Conservation (phyloP, 2,888 invertebrate species). For the Acrobasis suavella region DNA sequence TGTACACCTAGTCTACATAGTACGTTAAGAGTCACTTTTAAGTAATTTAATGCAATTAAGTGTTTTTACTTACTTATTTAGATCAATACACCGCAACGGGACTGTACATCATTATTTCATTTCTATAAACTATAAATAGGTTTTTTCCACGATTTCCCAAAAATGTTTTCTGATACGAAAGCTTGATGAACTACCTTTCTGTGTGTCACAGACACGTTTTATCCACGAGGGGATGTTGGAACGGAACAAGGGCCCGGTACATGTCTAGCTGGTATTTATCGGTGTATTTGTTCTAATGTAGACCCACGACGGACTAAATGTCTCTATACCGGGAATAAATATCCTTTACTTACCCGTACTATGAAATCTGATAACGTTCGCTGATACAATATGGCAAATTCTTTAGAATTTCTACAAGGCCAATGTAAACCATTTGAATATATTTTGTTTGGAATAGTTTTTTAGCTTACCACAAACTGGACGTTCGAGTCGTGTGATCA, state of each 20-base stretch:
- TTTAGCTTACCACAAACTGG: background rate
- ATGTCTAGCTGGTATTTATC: slow-evolving; percentile 52
- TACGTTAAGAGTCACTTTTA: background rate
- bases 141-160: no score
- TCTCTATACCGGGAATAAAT: slow-evolving; percentile 9
- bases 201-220: slow-evolving; percentile 38
- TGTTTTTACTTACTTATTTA: no score
- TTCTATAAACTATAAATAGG: no score
- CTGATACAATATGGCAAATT: slow-evolving; percentile 5
- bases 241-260: slow-evolving; percentile 46
- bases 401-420: background rate
- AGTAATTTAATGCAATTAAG: background rate
- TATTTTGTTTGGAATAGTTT: background rate
- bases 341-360: slow-evolving; percentile 8
- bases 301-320: slow-evolving; percentile 19
- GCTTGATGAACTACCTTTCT: slow-evolving; percentile 4
- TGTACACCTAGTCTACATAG: no score
- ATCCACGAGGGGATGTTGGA: slow-evolving; percentile 41
- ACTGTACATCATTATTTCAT: no score
- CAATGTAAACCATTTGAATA: background rate
- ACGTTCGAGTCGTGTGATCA: background rate
- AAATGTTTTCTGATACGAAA: background rate
- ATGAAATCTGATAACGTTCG: slow-evolving; percentile 13
- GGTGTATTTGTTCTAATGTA: slow-evolving; percentile 58
- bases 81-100: no score